Percentiles rank a stretch among this genome's conserved stretches.
Evolutionary conservation across 2,888 invertebrate genomes (phyloP).

Genomic region (Platycnemis pennipes): DNA sequence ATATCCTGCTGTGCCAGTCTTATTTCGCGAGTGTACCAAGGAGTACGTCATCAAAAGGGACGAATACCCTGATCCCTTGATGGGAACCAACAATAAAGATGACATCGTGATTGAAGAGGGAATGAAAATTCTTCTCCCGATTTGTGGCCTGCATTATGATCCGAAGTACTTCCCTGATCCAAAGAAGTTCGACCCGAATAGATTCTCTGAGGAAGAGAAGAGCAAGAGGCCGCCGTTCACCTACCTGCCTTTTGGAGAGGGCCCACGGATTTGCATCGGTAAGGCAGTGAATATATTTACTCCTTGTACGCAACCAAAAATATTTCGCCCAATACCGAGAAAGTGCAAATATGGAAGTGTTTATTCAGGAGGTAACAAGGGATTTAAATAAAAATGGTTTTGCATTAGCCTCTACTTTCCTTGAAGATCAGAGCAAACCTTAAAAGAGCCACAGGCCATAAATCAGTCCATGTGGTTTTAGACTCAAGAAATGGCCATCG

Average conservation of each 20-base stretch:
- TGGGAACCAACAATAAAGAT: neutral
- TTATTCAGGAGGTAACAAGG: no score
- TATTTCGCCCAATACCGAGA: no score
- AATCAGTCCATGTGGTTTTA: no score
- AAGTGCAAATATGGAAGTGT: no score
- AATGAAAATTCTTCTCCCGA: constrained; percentile 30
- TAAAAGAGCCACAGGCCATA: no score
- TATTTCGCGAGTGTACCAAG: constrained; percentile 77
- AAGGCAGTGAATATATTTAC: neutral
- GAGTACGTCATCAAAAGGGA: constrained; percentile 75
- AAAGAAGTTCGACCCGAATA: constrained; percentile 28
- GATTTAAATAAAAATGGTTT: no score
- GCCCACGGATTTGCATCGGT: constrained; percentile 43
- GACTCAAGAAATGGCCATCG: no score
- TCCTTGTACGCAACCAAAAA: no score
- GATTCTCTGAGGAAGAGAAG: constrained; percentile 36
- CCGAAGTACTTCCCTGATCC: constrained; percentile 48
- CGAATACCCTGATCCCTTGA: neutral
- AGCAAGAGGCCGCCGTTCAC: neutral
- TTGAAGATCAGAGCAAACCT: no score
- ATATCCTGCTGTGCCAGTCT: constrained; percentile 78
- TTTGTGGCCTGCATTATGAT: constrained; percentile 30
- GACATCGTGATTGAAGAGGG: constrained; percentile 54
- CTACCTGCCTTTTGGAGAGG: constrained; percentile 47
- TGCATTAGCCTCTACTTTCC: no score